Percentiles rank a stretch among this genome's conserved stretches.
Evolutionary conservation across 2,113 vertebrate species (phyloP).

Genomic region (Ptychochromis oligacanthus): DNA sequence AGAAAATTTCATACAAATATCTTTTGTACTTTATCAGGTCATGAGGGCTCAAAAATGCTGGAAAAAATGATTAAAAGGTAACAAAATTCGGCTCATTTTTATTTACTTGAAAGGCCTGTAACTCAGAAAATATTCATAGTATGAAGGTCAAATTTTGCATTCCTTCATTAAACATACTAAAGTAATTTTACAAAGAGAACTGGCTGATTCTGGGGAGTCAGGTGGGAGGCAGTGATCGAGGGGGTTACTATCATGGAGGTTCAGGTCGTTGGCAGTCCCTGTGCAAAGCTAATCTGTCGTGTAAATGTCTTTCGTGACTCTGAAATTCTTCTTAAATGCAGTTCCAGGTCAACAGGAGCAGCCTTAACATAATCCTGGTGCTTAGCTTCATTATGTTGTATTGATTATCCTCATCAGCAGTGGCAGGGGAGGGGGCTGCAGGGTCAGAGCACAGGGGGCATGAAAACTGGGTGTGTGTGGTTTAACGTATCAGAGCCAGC

Average conservation of each 20-base stretch:
- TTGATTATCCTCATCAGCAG: constrained; percentile 33
- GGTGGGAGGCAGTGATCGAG: too few relatives aligned
- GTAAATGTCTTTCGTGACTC: not conserved
- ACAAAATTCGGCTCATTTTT: not conserved
- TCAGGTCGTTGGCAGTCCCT: too few relatives aligned
- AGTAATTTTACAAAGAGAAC: not conserved
- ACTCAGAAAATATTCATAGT: too few relatives aligned
- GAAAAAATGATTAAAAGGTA: not conserved
- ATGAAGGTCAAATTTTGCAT: not conserved
- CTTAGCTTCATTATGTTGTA: constrained; percentile 34
- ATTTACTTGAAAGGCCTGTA: too few relatives aligned
- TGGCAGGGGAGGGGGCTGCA: not conserved
- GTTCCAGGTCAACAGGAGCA: not conserved
- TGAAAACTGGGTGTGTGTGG: constrained; percentile 1
- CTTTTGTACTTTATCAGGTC: not conserved
- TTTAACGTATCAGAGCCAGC: constrained; percentile 59
- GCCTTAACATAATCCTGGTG: not conserved
- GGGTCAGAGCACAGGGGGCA: constrained; percentile 27
- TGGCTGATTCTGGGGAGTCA: too few relatives aligned
- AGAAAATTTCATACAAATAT: not conserved
- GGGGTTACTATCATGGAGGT: too few relatives aligned
- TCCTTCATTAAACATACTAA: not conserved
- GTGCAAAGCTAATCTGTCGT: not conserved
- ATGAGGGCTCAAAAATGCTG: not conserved
- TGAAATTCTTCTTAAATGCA: not conserved